A percentile compares a stretch with the other conserved stretches of the same genome.
Conservation (phyloP, 2,888 invertebrate genomes). For the Drosophila lutescens region DNA sequence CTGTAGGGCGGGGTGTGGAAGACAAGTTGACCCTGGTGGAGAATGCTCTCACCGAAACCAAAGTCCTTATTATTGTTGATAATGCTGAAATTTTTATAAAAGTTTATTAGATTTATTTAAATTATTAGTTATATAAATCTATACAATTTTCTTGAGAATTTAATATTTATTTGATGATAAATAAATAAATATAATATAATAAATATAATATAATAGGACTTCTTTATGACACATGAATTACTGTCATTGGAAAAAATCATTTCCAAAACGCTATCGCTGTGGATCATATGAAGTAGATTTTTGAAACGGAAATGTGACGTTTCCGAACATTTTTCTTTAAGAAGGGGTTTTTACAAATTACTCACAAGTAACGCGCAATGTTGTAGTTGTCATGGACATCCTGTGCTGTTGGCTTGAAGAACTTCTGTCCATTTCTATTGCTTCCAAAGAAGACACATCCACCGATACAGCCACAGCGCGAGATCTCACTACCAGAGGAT, state of each 20-base stretch:
- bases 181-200: too few relatives aligned
- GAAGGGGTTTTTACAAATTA: neutral
- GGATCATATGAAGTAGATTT: too few relatives aligned
- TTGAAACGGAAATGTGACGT: too few relatives aligned
- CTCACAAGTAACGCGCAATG: conserved; percentile 87
- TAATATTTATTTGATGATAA: too few relatives aligned
- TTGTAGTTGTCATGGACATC: conserved; percentile 93
- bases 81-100: conserved; percentile 85
- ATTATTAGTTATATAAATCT: too few relatives aligned
- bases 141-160: too few relatives aligned
- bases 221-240: too few relatives aligned
- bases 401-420: conserved; percentile 93
- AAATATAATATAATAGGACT: too few relatives aligned
- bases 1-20: conserved; percentile 96
- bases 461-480: conserved; percentile 97
- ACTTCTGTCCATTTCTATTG: conserved; percentile 94
- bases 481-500: conserved; percentile 86
- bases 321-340: too few relatives aligned
- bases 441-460: conserved; percentile 97
- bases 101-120: neutral
- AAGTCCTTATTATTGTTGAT: conserved; percentile 92
- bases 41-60: conserved; percentile 96
- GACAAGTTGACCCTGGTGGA: conserved; percentile 93
- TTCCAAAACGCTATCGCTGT: too few relatives aligned
- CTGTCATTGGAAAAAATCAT: too few relatives aligned